Evolutionary conservation across 2,113 vertebrate genomes (phyloP).

Genomic region (Cyanoramphus novaezelandiae): DNA sequence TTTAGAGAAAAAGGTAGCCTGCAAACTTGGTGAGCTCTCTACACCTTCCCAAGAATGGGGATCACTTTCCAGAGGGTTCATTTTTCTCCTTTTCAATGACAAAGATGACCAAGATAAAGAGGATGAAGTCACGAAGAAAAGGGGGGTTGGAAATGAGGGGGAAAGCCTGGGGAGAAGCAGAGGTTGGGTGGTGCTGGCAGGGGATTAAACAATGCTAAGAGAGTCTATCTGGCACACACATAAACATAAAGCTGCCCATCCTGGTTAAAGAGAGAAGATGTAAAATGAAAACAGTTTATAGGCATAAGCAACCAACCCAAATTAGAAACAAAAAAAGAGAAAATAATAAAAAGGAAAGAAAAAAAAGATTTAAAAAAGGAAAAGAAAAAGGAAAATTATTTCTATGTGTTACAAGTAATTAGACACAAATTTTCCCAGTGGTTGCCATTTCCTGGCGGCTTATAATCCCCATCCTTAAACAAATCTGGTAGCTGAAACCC

Average conservation of each 20-base stretch:
- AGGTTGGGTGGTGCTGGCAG: not conserved
- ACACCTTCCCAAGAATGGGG: not conserved
- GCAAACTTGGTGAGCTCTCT: not conserved
- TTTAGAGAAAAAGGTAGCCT: not conserved
- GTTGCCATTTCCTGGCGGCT: not conserved
- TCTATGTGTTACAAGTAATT: not conserved
- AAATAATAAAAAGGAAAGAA: not conserved
- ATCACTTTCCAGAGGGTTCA: not conserved
- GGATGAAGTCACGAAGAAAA: not conserved
- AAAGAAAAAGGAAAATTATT: not conserved
- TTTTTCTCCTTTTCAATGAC: not conserved
- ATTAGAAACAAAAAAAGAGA: not conserved
- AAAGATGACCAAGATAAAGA: not conserved
- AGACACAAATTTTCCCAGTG: not conserved
- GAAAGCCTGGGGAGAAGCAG: not conserved
- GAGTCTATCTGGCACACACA: not conserved
- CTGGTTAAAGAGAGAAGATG: not conserved
- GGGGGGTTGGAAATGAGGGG: not conserved
- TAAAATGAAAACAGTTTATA: not conserved
- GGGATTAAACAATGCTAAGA: not conserved
- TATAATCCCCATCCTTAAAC: not conserved
- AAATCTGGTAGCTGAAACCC: slow-evolving; percentile 35
- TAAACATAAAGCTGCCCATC: not conserved
- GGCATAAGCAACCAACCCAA: not conserved
- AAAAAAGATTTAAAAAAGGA: too few species aligned